phyloP scores from a whole-genome alignment of 2,113 vertebrate species.

The Pluvialis apricaria region DNA sequence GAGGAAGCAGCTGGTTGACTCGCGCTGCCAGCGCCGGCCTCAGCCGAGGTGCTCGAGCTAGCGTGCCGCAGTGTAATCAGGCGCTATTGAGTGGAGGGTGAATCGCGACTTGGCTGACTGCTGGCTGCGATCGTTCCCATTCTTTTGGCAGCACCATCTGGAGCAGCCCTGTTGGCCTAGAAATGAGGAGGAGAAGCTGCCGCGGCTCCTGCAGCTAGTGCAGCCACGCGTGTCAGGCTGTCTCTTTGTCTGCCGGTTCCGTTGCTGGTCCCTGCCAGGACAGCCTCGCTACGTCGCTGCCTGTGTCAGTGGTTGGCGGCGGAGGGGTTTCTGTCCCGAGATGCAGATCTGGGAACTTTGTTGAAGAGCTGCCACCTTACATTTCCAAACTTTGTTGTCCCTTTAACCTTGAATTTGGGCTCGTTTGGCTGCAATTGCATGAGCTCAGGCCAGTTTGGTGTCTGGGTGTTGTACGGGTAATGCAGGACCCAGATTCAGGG shows the following conservation, averaged over 20 bases:
- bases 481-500: neutral
- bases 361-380: neutral
- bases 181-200: neutral
- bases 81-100: neutral
- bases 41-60: neutral
- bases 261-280: neutral
- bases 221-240: neutral
- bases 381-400: fast-evolving
- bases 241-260: neutral
- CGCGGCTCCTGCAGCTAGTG: neutral
- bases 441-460: neutral
- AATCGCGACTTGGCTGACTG: neutral
- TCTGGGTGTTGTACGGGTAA: neutral
- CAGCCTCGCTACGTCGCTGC: neutral
- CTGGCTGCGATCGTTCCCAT: neutral
- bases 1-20: neutral
- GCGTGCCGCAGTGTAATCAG: neutral
- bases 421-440: neutral
- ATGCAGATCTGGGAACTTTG: neutral
- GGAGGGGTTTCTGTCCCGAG: neutral
- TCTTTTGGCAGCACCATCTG: neutral
- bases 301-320: fast-evolving
- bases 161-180: neutral
- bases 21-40: neutral
- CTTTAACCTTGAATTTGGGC: neutral